Conservation (phyloP, 2,888 invertebrate genomes). For the Stegophylla sp. region DNA sequence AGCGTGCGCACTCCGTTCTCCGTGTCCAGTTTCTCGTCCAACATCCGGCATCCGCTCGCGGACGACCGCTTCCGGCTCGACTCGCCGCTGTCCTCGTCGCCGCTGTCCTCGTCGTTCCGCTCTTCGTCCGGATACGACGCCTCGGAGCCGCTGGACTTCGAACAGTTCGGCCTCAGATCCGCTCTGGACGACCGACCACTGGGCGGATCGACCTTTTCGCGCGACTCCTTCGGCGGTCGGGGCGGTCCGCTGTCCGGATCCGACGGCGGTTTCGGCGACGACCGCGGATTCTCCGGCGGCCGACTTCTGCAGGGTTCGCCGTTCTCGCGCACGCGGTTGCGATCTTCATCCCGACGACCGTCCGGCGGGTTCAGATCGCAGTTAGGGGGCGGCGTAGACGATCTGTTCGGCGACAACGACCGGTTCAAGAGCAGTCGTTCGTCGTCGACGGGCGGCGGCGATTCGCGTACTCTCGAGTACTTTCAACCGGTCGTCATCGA, state of each 20-base stretch:
- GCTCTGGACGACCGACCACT: neutral
- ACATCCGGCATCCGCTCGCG: constrained; percentile 17
- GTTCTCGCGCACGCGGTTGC: neutral
- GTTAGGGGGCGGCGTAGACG: neutral
- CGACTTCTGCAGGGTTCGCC: neutral
- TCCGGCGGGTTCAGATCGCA: neutral
- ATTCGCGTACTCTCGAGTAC: constrained; percentile 50
- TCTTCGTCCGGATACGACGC: neutral
- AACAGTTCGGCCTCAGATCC: constrained; percentile 43
- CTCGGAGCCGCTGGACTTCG: constrained; percentile 29
- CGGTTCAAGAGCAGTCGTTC: neutral
- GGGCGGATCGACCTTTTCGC: neutral
- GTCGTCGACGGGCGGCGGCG: neutral
- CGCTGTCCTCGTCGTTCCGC: neutral
- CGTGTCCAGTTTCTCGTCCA: constrained; percentile 42
- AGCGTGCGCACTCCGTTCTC: constrained; percentile 52
- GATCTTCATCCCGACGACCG: neutral
- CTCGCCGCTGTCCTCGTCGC: neutral
- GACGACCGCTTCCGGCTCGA: constrained; percentile 13
- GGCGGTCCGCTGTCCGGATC: neutral
- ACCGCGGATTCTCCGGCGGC: neutral
- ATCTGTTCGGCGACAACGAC: neutral
- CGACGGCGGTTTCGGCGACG: neutral
- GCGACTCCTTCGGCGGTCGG: neutral
- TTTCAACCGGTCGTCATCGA: constrained; percentile 59